phyloP scores from a whole-genome alignment of 2,888 invertebrate species.

The Boloria euphrosyne region DNA sequence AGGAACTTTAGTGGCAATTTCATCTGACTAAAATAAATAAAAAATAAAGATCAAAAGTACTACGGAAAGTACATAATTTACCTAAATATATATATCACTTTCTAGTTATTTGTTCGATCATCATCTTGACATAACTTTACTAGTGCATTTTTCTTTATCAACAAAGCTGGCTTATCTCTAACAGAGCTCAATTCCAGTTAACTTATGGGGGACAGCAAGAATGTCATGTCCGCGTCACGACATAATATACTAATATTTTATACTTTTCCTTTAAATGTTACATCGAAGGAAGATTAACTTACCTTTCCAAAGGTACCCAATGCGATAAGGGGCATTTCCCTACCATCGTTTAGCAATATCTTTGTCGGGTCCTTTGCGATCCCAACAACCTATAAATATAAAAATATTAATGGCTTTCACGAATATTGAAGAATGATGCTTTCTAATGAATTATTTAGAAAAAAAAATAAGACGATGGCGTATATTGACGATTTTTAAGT shows the following conservation, averaged over 20 bases:
- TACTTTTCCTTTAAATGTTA: background rate
- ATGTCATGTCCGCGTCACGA: too few species aligned
- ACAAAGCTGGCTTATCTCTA: too few species aligned
- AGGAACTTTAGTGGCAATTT: slow-evolving; percentile 3
- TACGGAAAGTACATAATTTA: background rate
- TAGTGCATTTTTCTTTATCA: too few species aligned
- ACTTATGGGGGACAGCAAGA: too few species aligned
- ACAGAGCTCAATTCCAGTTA: too few species aligned
- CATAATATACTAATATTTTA: too few species aligned
- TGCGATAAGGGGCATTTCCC: slow-evolving; percentile 63
- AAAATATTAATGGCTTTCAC: background rate
- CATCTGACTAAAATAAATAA: slow-evolving; percentile 4
- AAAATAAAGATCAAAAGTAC: too few species aligned
- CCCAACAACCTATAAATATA: background rate
- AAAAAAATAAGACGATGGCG: background rate
- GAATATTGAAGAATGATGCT: too few species aligned
- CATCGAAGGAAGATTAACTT: slow-evolving; percentile 1
- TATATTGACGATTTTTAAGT: too few species aligned
- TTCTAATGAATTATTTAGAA: background rate
- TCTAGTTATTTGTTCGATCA: background rate
- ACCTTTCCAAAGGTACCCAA: slow-evolving; percentile 58
- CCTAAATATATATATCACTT: background rate
- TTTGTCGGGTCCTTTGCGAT: background rate
- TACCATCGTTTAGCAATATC: slow-evolving; percentile 60
- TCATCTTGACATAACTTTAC: too few species aligned